Evolutionary conservation across 2,797 vertebrate genomes (phyloP).

Genomic region (Phyllotis vaccarum): DNA sequence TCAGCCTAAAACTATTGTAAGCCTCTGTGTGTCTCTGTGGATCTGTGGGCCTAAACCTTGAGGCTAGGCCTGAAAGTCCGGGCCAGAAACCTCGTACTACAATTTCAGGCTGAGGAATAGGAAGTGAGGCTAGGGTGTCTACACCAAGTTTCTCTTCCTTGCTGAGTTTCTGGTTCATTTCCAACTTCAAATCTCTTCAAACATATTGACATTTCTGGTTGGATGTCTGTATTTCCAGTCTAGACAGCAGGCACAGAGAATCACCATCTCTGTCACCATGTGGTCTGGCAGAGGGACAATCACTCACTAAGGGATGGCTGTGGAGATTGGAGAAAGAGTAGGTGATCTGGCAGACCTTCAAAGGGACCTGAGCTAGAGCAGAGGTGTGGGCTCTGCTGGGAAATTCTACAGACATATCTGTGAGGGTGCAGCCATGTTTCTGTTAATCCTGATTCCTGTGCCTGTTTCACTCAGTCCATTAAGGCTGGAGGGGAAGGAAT

Average conservation of each 20-base stretch:
- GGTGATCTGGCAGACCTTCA: neutral
- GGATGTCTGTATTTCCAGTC: rapidly evolving
- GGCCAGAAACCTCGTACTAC: too few relatives aligned
- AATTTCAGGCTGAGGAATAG: too few relatives aligned
- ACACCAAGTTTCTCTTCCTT: neutral
- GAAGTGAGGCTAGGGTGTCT: neutral
- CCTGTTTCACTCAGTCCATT: neutral
- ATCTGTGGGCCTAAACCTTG: too few relatives aligned
- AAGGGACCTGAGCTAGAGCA: rapidly evolving
- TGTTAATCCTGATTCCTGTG: neutral
- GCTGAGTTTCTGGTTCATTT: neutral
- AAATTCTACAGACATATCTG: too few relatives aligned
- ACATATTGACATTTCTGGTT: neutral
- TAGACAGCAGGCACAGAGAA: rapidly evolving
- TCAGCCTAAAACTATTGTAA: too few relatives aligned
- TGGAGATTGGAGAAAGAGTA: neutral
- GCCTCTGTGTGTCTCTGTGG: too few relatives aligned
- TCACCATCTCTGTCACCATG: neutral
- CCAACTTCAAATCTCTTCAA: neutral
- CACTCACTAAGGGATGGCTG: neutral
- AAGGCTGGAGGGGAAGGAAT: neutral
- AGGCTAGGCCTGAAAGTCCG: too few relatives aligned
- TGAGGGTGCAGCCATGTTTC: rapidly evolving
- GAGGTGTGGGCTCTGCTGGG: rapidly evolving
- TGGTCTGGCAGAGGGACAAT: rapidly evolving